These are phyloP conservation scores for Opisthocomus hoazin DNA, from an alignment of 2,113 vertebrate genomes.

Conservation along the genomic window DNA sequence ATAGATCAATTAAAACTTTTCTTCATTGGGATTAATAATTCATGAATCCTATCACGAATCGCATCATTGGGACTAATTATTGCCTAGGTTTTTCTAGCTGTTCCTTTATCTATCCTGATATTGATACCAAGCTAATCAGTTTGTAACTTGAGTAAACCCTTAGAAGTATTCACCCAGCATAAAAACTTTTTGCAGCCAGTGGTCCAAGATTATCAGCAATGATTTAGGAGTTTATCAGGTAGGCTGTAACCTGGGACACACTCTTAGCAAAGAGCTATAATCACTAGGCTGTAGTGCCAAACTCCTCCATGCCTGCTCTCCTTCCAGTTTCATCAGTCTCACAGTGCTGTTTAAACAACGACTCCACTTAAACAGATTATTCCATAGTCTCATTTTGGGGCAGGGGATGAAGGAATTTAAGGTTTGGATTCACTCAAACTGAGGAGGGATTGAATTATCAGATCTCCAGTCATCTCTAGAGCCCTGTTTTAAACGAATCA, in stretches of 20 bases:
- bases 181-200: not conserved
- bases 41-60: not conserved
- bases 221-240: not conserved
- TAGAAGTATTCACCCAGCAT: not conserved
- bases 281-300: not conserved
- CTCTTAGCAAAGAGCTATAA: not conserved
- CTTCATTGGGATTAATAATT: not conserved
- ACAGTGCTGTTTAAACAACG: not conserved
- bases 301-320: not conserved
- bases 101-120: not conserved
- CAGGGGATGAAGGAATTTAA: not conserved
- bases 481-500: not conserved
- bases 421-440: not conserved
- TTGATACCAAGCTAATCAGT: not conserved
- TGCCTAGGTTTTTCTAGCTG: not conserved
- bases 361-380: not conserved
- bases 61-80: not conserved
- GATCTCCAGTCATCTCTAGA: not conserved
- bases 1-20: not conserved
- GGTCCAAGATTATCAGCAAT: not conserved
- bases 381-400: not conserved
- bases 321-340: not conserved
- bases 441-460: not conserved
- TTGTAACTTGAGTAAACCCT: not conserved
- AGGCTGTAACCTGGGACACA: not conserved